A percentile compares a stretch with the other conserved stretches of the same genome.
Conservation (phyloP, 2,888 invertebrate genomes). For the Miltochrista miniata region DNA sequence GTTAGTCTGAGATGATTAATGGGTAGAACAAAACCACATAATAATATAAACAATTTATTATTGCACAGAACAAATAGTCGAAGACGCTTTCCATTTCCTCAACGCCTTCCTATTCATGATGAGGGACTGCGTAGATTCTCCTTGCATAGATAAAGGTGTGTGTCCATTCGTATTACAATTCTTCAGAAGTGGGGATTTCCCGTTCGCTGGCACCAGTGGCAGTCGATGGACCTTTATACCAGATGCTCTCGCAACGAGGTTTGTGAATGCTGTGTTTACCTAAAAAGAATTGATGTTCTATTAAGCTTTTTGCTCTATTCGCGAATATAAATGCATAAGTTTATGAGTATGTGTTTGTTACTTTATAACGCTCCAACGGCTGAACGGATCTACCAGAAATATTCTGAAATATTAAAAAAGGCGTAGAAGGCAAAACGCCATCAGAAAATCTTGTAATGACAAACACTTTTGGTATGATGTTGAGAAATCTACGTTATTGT, state of each 20-base stretch:
- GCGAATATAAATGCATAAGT: too few relatives aligned
- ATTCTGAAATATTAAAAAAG: too few relatives aligned
- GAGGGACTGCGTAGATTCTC: conserved; percentile 53
- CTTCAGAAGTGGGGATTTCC: conserved; percentile 37
- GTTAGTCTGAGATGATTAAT: too few relatives aligned
- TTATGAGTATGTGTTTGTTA: too few relatives aligned
- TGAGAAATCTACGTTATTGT: too few relatives aligned
- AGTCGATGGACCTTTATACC: conserved; percentile 53
- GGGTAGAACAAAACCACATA: neutral
- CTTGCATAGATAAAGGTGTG: conserved; percentile 22
- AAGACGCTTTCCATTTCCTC: conserved; percentile 66
- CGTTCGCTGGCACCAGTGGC: conserved; percentile 36
- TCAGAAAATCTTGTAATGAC: too few relatives aligned
- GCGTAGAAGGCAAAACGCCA: too few relatives aligned
- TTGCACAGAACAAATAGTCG: conserved; percentile 81
- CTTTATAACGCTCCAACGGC: too few relatives aligned
- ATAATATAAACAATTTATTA: conserved; percentile 51
- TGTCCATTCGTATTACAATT: conserved; percentile 32
- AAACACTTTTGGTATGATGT: too few relatives aligned
- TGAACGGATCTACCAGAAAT: too few relatives aligned
- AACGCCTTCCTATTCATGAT: conserved; percentile 75
- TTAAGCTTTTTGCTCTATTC: too few relatives aligned
- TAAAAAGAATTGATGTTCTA: conserved; percentile 49
- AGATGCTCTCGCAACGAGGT: conserved; percentile 79
- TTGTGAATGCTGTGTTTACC: conserved; percentile 87